These are phyloP conservation scores for Lycopodina hypogea DNA, from an alignment of 37 sponge, comb jelly and placozoan species.

Conservation along the genomic window DNA sequence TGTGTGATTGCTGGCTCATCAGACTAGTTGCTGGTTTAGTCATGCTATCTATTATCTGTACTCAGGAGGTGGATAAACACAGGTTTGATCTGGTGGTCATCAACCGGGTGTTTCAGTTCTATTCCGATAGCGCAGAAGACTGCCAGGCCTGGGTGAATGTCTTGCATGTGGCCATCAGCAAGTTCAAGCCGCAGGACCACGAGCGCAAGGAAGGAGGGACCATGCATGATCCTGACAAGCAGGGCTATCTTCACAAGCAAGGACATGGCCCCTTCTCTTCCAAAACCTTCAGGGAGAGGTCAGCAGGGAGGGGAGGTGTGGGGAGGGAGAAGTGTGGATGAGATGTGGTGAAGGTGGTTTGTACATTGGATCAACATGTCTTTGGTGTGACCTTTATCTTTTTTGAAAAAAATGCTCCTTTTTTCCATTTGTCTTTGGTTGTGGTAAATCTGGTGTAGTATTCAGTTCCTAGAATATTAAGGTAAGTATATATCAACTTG, in stretches of 20 bases:
- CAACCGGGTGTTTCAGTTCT: conserved; percentile 82
- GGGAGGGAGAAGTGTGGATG: too few relatives aligned
- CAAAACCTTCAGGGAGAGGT: conserved; percentile 52
- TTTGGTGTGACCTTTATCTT: too few relatives aligned
- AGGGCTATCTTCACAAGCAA: conserved; percentile 75
- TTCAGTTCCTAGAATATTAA: too few relatives aligned
- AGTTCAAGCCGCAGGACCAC: conserved; percentile 49
- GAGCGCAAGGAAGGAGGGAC: conserved; percentile 45
- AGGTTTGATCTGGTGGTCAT: conserved; percentile 79
- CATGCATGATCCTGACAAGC: conserved; percentile 54
- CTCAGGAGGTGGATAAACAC: conserved; percentile 37
- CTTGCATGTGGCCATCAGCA: conserved; percentile 77
- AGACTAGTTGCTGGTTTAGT: too few relatives aligned
- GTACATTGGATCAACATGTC: too few relatives aligned
- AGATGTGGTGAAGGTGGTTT: too few relatives aligned
- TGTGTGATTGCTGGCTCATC: too few relatives aligned
- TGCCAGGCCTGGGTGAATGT: conserved; percentile 70
- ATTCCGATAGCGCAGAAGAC: conserved; percentile 55
- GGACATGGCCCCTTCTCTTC: conserved; percentile 53
- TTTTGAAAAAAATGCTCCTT: too few relatives aligned
- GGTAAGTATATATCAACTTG: too few relatives aligned
- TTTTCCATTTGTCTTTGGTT: too few relatives aligned
- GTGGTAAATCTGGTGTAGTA: too few relatives aligned
- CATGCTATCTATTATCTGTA: background rate
- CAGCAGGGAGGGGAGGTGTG: background rate